Evolutionary conservation across 2,113 vertebrate species (phyloP).

Genomic region (Rhadina sibilatrix): DNA sequence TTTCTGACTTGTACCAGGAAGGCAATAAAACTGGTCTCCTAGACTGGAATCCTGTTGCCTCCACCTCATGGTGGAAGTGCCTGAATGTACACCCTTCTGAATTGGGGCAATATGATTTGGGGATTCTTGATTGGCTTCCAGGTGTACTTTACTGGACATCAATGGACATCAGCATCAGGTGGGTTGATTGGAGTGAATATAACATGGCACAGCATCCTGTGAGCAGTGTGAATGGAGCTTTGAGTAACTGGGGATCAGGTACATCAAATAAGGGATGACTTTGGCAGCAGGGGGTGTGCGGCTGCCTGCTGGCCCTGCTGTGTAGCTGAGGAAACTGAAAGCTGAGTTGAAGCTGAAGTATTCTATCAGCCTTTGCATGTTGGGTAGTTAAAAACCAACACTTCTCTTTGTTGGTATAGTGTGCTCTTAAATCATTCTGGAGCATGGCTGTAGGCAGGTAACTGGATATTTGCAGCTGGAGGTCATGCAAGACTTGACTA

Average conservation of each 20-base stretch:
- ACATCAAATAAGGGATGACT: background rate
- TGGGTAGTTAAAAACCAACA: background rate
- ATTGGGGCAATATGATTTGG: background rate
- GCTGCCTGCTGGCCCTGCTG: background rate
- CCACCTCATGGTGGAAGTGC: background rate
- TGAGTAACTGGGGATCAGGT: background rate
- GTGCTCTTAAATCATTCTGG: background rate
- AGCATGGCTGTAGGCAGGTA: background rate
- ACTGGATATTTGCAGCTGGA: slow-evolving; percentile 15
- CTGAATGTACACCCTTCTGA: background rate
- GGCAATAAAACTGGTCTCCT: background rate
- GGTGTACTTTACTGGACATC: background rate
- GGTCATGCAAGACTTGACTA: slow-evolving; percentile 21
- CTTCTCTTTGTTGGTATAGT: background rate
- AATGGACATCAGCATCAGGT: background rate
- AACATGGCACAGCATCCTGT: background rate
- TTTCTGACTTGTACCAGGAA: background rate
- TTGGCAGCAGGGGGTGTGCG: background rate
- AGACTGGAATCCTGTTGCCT: background rate
- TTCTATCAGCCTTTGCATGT: background rate
- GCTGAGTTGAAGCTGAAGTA: background rate
- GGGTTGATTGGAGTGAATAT: background rate
- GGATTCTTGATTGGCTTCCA: background rate
- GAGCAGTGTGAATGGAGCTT: background rate
- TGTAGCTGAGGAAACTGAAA: background rate